Evolutionary conservation across 2,113 vertebrate genomes (phyloP).

Genomic region (Psittacara wagleri): DNA sequence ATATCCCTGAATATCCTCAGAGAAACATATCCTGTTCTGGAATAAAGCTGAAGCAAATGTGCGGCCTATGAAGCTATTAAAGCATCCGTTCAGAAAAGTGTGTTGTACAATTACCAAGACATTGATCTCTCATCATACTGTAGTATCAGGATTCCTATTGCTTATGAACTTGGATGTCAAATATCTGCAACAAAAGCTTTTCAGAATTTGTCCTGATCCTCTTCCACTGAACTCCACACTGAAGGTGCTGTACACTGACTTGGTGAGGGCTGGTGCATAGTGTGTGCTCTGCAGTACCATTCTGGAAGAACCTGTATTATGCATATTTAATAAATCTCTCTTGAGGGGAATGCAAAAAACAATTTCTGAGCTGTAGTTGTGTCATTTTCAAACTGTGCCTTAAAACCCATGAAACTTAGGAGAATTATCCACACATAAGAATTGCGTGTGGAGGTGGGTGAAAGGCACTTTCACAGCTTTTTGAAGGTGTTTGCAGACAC

Average conservation of each 20-base stretch:
- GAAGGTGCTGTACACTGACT: rapidly evolving
- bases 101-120: neutral
- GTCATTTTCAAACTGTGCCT: neutral
- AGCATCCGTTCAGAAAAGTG: neutral
- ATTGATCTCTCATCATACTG: neutral
- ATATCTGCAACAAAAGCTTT: neutral
- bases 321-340: neutral
- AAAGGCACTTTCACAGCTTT: neutral
- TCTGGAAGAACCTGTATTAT: neutral
- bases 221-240: neutral
- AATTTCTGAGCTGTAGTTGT: neutral
- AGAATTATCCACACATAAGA: neutral
- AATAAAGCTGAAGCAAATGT: neutral
- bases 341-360: neutral
- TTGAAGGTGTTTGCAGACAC: neutral
- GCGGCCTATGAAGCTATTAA: neutral
- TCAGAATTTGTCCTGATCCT: neutral
- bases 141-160: neutral
- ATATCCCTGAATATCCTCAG: neutral
- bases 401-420: neutral
- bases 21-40: neutral
- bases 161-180: neutral
- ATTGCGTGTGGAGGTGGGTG: neutral
- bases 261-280: neutral
- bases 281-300: neutral